These are phyloP conservation scores for Dryobota labecula DNA, from an alignment of 2,888 invertebrate species.

Conservation along the genomic window DNA sequence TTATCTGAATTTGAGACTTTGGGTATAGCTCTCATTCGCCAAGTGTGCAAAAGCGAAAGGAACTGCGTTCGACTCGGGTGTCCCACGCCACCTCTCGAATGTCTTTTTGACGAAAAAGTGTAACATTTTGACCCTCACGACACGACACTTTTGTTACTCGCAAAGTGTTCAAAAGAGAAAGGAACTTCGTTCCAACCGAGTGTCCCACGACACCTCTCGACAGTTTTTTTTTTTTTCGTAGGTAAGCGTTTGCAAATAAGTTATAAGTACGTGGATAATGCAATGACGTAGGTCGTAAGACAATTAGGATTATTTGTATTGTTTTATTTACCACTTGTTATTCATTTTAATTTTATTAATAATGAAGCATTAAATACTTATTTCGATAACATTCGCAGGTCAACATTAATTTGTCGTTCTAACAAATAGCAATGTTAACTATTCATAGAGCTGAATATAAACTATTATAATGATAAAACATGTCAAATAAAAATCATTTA, in stretches of 20 bases:
- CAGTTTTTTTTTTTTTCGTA: not conserved
- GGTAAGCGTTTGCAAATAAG: not conserved
- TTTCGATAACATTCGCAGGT: not conserved
- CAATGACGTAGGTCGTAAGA: not conserved
- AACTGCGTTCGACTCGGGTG: too few species aligned
- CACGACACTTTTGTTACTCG: too few species aligned
- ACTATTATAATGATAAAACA: not conserved
- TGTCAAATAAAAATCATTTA: too few species aligned
- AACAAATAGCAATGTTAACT: conserved; percentile 7
- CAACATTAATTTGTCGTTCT: not conserved
- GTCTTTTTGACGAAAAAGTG: too few species aligned
- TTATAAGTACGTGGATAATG: not conserved
- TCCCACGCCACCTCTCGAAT: too few species aligned
- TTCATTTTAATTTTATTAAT: too few species aligned
- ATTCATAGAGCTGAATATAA: conserved; percentile 25
- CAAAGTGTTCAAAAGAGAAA: not conserved
- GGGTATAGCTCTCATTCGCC: too few species aligned
- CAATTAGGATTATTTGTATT: not conserved
- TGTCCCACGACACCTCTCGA: too few species aligned
- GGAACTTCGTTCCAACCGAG: too few species aligned
- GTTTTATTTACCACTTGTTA: not conserved
- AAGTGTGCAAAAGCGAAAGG: too few species aligned
- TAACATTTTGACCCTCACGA: too few species aligned
- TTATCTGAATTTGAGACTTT: too few species aligned
- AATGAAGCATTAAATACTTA: not conserved